Evolutionary conservation across 2,888 invertebrate species (phyloP).

Genomic region (Drosophila sordidapex): DNA sequence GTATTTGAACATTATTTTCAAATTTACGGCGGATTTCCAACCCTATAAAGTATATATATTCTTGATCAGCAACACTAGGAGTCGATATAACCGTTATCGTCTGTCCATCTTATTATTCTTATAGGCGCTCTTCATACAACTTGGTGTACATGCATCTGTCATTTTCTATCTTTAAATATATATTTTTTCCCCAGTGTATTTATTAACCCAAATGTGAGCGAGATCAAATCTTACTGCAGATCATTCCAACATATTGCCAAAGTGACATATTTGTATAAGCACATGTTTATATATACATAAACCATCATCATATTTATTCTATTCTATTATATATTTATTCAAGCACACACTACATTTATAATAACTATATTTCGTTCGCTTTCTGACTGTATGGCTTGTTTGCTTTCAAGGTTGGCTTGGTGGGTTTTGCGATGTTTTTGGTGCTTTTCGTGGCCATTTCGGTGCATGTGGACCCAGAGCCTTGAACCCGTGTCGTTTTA

Average conservation of each 20-base stretch:
- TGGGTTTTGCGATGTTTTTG: conserved; percentile 4
- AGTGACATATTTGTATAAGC: neutral
- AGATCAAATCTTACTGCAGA: conserved; percentile 11
- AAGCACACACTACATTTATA: neutral
- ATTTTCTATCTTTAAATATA: neutral
- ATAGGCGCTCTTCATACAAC: neutral
- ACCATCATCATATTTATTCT: neutral
- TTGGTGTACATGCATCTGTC: neutral
- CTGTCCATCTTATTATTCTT: too few relatives aligned
- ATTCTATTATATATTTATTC: neutral
- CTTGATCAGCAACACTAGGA: too few relatives aligned
- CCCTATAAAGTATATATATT: too few relatives aligned
- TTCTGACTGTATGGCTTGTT: conserved; percentile 21
- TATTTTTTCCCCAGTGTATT: conserved; percentile 7
- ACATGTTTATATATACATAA: neutral
- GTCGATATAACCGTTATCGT: too few relatives aligned
- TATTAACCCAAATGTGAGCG: conserved; percentile 32
- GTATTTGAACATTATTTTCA: neutral
- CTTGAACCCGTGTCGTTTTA: conserved; percentile 26
- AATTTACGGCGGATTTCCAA: neutral
- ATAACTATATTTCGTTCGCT: neutral
- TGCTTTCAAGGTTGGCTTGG: conserved; percentile 35
- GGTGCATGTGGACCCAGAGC: conserved; percentile 34
- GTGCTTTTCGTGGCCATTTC: conserved; percentile 7
- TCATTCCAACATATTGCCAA: neutral